phyloP scores from a whole-genome alignment of 2,888 invertebrate genomes.

The Pandemis heparana region DNA sequence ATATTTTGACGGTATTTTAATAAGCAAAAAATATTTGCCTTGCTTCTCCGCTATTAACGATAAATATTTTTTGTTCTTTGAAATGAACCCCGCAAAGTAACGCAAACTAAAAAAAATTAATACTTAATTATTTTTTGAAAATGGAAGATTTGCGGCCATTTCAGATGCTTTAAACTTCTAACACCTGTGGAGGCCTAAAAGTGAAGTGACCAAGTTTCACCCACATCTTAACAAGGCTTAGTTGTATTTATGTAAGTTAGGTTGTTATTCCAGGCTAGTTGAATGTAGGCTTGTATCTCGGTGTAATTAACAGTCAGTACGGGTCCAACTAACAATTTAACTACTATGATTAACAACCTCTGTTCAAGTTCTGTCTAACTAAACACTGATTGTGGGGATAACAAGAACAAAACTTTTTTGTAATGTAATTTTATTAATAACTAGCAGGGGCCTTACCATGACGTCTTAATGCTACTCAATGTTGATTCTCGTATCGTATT shows the following conservation, averaged over 20 bases:
- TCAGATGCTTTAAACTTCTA: background rate
- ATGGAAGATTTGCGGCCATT: too few species aligned
- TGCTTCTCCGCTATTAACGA: too few species aligned
- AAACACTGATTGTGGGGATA: background rate
- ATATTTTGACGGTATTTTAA: too few species aligned
- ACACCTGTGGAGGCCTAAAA: background rate
- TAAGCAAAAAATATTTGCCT: too few species aligned
- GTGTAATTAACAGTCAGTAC: slow-evolving; percentile 15
- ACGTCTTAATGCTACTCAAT: too few species aligned
- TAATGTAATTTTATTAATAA: too few species aligned
- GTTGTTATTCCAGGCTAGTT: slow-evolving; percentile 10
- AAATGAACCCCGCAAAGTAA: too few species aligned
- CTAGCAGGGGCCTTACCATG: too few species aligned
- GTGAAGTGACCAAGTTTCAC: background rate
- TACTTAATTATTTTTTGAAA: too few species aligned
- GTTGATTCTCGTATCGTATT: too few species aligned
- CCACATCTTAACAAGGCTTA: background rate
- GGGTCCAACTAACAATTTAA: slow-evolving; percentile 21
- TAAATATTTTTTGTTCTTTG: too few species aligned
- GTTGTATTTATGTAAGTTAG: slow-evolving; percentile 9
- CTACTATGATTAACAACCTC: slow-evolving; percentile 21
- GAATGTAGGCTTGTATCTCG: slow-evolving; percentile 12
- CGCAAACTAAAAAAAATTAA: too few species aligned
- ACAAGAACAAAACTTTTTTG: background rate
- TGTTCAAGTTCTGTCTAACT: background rate